Percentiles rank a stretch among this genome's conserved stretches.
Evolutionary conservation across 2,797 vertebrate genomes (phyloP).

Genomic region (Pteropus rufus): DNA sequence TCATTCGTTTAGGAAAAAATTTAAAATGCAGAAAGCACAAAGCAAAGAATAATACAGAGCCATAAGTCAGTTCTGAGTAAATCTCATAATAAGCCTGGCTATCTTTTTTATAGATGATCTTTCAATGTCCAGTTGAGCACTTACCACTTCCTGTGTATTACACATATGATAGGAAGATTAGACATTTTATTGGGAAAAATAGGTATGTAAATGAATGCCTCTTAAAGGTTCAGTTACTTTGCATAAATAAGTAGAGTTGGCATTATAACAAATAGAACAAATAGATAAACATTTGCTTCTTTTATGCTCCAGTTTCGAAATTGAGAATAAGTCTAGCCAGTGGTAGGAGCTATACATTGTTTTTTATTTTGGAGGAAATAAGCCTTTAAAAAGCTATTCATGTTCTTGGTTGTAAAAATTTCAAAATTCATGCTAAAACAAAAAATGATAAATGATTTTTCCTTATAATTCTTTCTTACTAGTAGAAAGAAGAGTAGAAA

Average conservation of each 20-base stretch:
- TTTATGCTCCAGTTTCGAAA: background rate
- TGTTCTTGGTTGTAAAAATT: slow-evolving; percentile 36
- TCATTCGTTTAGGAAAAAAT: background rate
- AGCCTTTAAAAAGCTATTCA: slow-evolving; percentile 7
- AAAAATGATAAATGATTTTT: slow-evolving; percentile 28
- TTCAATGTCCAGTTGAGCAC: background rate
- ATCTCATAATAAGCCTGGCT: background rate
- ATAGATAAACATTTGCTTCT: background rate
- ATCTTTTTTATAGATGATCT: background rate
- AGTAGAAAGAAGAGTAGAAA: background rate
- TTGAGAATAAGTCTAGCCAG: background rate
- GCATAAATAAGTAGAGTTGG: background rate
- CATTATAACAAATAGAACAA: background rate
- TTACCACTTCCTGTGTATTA: background rate
- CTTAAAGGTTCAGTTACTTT: background rate
- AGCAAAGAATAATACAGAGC: background rate
- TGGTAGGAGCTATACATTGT: background rate
- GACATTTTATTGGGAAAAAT: background rate
- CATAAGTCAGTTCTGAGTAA: background rate
- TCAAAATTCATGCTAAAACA: slow-evolving; percentile 50
- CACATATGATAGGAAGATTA: background rate
- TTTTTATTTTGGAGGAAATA: slow-evolving; percentile 48
- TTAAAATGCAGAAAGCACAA: background rate
- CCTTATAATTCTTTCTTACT: background rate
- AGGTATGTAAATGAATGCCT: background rate